A percentile compares a stretch with the other conserved stretches of the same genome.
Conservation (phyloP, 2,113 vertebrate species). For the Macaca nemestrina region DNA sequence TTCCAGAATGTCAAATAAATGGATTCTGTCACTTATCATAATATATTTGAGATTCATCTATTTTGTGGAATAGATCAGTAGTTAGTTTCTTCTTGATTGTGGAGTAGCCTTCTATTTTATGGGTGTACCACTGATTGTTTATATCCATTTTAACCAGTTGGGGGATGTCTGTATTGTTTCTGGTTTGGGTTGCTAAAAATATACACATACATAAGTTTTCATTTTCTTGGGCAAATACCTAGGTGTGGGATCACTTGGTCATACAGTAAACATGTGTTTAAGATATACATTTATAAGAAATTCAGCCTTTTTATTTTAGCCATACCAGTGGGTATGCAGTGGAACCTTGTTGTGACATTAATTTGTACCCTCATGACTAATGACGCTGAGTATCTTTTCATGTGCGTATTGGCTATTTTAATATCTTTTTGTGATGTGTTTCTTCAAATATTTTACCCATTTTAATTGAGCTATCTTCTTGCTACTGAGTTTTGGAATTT, state of each 20-base stretch:
- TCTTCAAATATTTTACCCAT: neutral
- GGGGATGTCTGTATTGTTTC: neutral
- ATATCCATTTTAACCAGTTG: neutral
- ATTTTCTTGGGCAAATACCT: neutral
- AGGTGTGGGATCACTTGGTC: neutral
- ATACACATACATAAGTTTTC: neutral
- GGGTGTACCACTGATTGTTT: neutral
- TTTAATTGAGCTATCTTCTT: neutral
- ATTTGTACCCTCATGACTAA: neutral
- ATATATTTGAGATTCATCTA: neutral
- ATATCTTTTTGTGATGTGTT: neutral
- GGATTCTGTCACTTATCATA: neutral
- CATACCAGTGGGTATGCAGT: neutral
- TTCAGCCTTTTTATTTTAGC: neutral
- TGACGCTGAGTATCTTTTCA: neutral
- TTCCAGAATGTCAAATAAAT: neutral
- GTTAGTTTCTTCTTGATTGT: neutral
- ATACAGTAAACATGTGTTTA: neutral
- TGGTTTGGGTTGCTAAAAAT: neutral
- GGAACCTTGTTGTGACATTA: neutral
- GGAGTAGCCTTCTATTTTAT: neutral
- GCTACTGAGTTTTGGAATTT: conserved; percentile 16
- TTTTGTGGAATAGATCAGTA: neutral
- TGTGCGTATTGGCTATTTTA: neutral
- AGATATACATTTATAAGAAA: neutral